Evolutionary conservation across 2,797 vertebrate genomes (phyloP).

Genomic region (Catharus ustulatus): DNA sequence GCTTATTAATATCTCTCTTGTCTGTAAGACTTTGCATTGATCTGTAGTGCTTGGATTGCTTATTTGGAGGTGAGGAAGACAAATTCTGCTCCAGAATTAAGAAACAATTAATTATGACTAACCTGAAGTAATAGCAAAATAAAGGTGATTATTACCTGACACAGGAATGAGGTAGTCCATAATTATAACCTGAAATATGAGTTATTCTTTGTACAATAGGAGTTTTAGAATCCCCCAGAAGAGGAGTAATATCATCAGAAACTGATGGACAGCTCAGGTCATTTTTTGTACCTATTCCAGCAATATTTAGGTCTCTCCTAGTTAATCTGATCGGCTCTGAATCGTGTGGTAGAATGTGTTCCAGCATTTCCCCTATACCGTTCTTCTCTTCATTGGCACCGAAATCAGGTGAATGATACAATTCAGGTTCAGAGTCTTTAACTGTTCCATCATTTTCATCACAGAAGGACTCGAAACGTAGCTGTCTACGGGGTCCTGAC

Average conservation of each 20-base stretch:
- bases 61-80: background rate
- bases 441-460: constrained; percentile 15
- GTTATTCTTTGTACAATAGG: constrained; percentile 79
- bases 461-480: constrained; percentile 78
- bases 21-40: background rate
- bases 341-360: constrained; percentile 38
- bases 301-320: background rate
- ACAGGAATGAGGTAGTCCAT: constrained; percentile 84
- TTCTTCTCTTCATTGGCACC: constrained; percentile 45
- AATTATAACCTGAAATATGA: constrained; percentile 84
- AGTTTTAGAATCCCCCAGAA: constrained; percentile 61
- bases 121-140: background rate
- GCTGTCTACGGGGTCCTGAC: constrained; percentile 75
- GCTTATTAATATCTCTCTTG: constrained; percentile 15
- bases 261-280: constrained; percentile 19
- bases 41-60: background rate
- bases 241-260: constrained; percentile 55
- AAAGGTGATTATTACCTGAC: constrained; percentile 67
- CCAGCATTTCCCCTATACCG: constrained; percentile 7
- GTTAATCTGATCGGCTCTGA: constrained; percentile 39
- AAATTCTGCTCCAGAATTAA: background rate
- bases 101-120: background rate
- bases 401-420: constrained; percentile 10
- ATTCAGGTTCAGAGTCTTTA: constrained; percentile 7
- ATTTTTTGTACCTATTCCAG: constrained; percentile 32